phyloP scores from a whole-genome alignment of 2,888 invertebrate species.

The Drosophila neonasuta region DNA sequence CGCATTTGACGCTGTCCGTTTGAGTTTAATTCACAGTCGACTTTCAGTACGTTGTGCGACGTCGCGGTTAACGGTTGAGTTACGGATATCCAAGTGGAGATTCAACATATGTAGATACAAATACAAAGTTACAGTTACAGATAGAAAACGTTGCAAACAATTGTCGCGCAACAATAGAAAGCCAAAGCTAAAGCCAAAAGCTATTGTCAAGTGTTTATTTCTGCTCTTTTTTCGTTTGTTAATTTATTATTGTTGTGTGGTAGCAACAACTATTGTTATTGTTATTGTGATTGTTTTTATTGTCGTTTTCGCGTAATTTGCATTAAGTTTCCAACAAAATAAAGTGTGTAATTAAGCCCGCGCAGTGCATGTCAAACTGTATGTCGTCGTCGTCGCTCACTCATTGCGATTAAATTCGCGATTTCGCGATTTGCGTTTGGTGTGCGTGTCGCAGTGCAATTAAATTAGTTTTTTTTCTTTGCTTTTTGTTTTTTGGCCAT shows the following conservation, averaged over 20 bases:
- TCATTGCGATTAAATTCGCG: conserved; percentile 35
- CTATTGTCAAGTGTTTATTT: conserved; percentile 26
- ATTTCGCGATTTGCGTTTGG: conserved; percentile 52
- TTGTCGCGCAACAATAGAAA: conserved; percentile 62
- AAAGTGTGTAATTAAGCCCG: conserved; percentile 47
- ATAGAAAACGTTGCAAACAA: conserved; percentile 32
- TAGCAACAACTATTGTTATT: conserved; percentile 16
- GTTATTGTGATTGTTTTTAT: conserved; percentile 28
- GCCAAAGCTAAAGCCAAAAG: conserved; percentile 52
- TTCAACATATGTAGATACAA: conserved; percentile 22
- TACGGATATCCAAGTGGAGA: conserved; percentile 21
- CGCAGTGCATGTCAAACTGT: conserved; percentile 56
- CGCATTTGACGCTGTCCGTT: conserved; percentile 46
- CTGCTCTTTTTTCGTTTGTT: conserved; percentile 1
- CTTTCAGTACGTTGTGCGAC: conserved; percentile 55
- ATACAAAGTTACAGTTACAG: conserved; percentile 24
- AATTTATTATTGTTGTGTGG: conserved; percentile 26
- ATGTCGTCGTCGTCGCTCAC: conserved; percentile 1
- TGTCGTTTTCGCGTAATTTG: conserved; percentile 55
- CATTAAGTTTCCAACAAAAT: conserved; percentile 44
- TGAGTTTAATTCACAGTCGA: conserved; percentile 51
- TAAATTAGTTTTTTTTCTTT: conserved; percentile 40
- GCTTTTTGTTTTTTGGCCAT: conserved; percentile 4
- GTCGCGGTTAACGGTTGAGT: conserved; percentile 49
- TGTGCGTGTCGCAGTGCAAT: conserved; percentile 64